Base-by-base conservation (phyloP, 2,797 vertebrate species). In the Semaprochilodus insignis region DNA sequence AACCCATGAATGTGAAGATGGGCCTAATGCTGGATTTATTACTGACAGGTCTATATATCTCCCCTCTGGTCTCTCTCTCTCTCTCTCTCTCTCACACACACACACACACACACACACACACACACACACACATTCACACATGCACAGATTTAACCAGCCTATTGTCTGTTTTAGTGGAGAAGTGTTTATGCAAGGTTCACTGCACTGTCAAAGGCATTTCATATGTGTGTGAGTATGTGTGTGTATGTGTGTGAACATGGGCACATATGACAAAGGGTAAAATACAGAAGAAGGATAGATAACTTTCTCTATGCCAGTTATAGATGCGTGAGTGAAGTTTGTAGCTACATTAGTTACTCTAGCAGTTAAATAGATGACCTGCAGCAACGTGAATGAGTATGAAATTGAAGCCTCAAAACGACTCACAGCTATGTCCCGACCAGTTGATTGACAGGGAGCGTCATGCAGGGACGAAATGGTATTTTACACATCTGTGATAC, bases 1-100 rank as follows among this genome's bases (percentile, higher is more conserved):
- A 95, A 95, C 94, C 93, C 89, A 92, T 89, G 90, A 83, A 90
- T 86, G 91, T 87, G 89, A 92, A 91, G 93, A 95, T 93, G 92
- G 92, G 91, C 90, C 73, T 82, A 85, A 78, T 77, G 70, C 69
- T 81, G 71, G 94, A 95, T 94, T 95, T 94, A 95, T 81, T 27
- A 86, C 85, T 77, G 91, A 93, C 91, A 92, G 94, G 91, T 92
- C 93, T 93, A 88, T 88, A 90, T 88, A 93, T 93, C 85, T 83
- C 81, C 78, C 67, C 85, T 2, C 57, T 7, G 15, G 4, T 19
- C 31, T 31, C 31, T 51, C 48, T 51, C 48, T 51, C 48, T 7
- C 48, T 51, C 48, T 51, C 48, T 51, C 48, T 51, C 48, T 51
- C 48, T 51, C 48, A 1, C 5, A 1, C 48, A 1, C 48, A 1